Evolutionary conservation across 1,140 invertebrate species (phyloP).

Genomic region (Ips typographus): DNA sequence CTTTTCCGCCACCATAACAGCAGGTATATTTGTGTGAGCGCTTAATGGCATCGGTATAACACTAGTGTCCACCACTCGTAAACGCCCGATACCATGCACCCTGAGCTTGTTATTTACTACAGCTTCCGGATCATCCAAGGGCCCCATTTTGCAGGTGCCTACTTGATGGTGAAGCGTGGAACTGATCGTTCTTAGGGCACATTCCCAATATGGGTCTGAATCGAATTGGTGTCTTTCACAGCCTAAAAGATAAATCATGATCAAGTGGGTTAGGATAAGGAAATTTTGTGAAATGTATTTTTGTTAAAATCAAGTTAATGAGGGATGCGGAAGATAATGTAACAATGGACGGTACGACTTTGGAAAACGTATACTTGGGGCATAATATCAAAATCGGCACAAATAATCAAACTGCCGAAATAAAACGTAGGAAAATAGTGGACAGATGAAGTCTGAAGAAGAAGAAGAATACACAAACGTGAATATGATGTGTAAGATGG

Average conservation of each 20-base stretch:
- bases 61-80: slow-evolving; percentile 76
- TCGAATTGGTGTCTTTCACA: slow-evolving; percentile 52
- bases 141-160: slow-evolving; percentile 77
- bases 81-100: slow-evolving; percentile 67
- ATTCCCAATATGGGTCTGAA: slow-evolving; percentile 70
- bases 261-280: too few relatives aligned
- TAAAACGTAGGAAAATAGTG: too few relatives aligned
- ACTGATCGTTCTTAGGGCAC: slow-evolving; percentile 67
- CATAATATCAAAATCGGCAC: too few relatives aligned
- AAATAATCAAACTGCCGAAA: too few relatives aligned
- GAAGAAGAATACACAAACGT: too few relatives aligned
- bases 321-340: too few relatives aligned
- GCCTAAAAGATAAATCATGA: slow-evolving; percentile 37
- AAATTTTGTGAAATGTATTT: too few relatives aligned
- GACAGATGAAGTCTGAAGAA: too few relatives aligned
- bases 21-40: slow-evolving; percentile 56
- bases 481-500: too few relatives aligned
- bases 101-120: slow-evolving; percentile 73
- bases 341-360: too few relatives aligned
- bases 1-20: slow-evolving; percentile 62
- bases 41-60: slow-evolving; percentile 70
- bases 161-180: slow-evolving; percentile 69
- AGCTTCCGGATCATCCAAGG: slow-evolving; percentile 61
- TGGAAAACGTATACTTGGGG: too few relatives aligned
- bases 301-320: too few relatives aligned